These are phyloP conservation scores for Paguma larvata DNA, from an alignment of 2,797 vertebrate genomes.

Conservation along the genomic window DNA sequence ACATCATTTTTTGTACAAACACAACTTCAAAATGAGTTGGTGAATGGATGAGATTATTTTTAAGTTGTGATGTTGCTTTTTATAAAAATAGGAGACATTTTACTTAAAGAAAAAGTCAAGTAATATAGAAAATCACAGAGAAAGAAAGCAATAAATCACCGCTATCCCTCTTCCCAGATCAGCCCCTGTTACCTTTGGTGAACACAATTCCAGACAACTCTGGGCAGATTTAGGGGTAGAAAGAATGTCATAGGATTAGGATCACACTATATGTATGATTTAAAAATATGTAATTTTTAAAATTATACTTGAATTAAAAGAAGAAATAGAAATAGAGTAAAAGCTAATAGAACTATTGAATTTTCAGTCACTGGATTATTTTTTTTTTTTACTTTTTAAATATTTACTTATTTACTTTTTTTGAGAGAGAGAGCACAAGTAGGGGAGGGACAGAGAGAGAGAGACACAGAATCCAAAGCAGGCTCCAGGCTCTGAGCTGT, in stretches of 20 bases:
- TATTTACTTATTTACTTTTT: background rate
- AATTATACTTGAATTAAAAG: background rate
- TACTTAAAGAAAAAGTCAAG: background rate
- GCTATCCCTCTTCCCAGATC: background rate
- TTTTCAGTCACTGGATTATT: background rate
- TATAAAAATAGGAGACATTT: background rate
- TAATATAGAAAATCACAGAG: background rate
- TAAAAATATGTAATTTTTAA: background rate
- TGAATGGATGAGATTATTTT: background rate
- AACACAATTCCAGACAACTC: background rate
- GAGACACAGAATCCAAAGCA: background rate
- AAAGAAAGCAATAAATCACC: background rate
- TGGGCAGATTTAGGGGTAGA: background rate
- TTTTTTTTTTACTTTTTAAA: background rate
- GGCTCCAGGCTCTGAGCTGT: background rate
- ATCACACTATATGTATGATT: background rate
- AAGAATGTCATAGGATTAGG: background rate
- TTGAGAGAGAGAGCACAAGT: background rate
- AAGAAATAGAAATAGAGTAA: slow-evolving; percentile 43
- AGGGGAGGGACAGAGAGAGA: background rate
- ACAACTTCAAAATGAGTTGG: background rate
- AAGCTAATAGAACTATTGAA: background rate
- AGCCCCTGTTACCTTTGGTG: background rate
- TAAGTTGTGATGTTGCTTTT: background rate
- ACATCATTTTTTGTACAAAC: background rate